phyloP scores from a whole-genome alignment of 2,113 vertebrate species.

The Ochotona princeps region DNA sequence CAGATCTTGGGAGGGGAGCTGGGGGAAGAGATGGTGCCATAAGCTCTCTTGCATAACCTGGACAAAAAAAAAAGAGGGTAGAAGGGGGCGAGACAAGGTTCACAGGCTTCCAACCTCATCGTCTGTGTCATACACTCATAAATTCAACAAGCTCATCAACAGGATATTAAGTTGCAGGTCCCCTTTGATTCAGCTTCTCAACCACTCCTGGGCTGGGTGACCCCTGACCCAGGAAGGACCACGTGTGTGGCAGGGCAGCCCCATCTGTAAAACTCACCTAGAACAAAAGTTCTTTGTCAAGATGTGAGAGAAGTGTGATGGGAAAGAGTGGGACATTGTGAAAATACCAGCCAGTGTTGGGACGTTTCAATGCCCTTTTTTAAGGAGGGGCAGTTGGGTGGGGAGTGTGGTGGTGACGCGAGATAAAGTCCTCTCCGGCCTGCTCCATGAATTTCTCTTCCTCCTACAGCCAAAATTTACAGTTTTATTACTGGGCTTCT shows the following conservation, averaged over 20 bases:
- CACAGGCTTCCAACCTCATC: slow-evolving; percentile 72
- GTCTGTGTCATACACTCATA: slow-evolving; percentile 83
- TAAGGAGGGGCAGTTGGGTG: slow-evolving; percentile 8
- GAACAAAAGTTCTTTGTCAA: slow-evolving; percentile 89
- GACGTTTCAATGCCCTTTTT: slow-evolving; percentile 81
- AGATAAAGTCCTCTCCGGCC: slow-evolving; percentile 30
- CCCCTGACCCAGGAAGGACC: slow-evolving; percentile 93
- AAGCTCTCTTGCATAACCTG: not conserved
- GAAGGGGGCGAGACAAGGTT: not conserved
- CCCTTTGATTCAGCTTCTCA: slow-evolving; percentile 89
- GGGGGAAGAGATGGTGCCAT: not conserved
- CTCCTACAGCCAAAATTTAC: slow-evolving; percentile 73
- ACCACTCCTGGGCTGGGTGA: slow-evolving; percentile 92
- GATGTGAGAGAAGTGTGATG: slow-evolving; percentile 73
- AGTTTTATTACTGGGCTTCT: slow-evolving; percentile 57
- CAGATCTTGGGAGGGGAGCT: not conserved
- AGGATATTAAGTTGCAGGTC: slow-evolving; percentile 92
- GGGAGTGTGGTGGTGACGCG: not conserved
- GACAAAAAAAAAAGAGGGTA: not conserved
- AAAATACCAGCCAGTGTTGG: slow-evolving; percentile 83
- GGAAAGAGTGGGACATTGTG: slow-evolving; percentile 81
- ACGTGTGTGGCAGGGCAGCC: slow-evolving; percentile 89
- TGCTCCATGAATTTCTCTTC: slow-evolving; percentile 54
- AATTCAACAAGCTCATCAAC: slow-evolving; percentile 93
- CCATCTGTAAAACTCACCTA: slow-evolving; percentile 88